Base-by-base conservation (phyloP, 2,888 invertebrate genomes). In the Augiades crinisus region DNA sequence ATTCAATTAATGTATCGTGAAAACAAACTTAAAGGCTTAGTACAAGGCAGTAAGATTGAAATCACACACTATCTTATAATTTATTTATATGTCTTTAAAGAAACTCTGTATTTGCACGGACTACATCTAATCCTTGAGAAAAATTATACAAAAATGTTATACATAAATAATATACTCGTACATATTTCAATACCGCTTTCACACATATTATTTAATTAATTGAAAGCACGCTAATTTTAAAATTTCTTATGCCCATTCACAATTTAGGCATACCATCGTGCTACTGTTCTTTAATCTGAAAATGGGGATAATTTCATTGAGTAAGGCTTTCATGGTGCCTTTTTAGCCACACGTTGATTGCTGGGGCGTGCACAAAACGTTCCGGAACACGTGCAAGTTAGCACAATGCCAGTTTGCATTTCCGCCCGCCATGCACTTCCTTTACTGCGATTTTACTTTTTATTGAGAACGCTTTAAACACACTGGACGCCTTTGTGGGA, bases 341-440 rank as follows among this genome's bases (percentile, higher is more conserved):
- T 68, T 69, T 68, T 54, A 56, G 59, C 57, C 54, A 19, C 38
- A 45, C 64, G 64, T 61, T 68, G 64, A 70, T 62, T 72, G 75
- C 75, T 78, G 74, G 75, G 79, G 75, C 72, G 72, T 71, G 73
- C 73, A 84, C 81, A 86, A 81, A 86, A 83, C 81, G 67, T 67
- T 70, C 83, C 86, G 87, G 87, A 82, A 85, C 89, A 88, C 89
- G 89, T 88, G 89, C 86, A 86, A 75, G 68, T 84, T 83, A 73
- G 86, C 87, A 88, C 86, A 89, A 89, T 81, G 73, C 71, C 75
- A 82, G 82, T 89, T 88, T 89, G 89, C 89, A 89, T 89, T 89
- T 89, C 89, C 89, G 88, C 73, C 77, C 83, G 80, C 71, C 81
- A 74, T 88, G 89, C 88, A 89, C 88, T 89, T 89, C 89, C 89